A percentile compares a stretch with the other conserved stretches of the same genome.
Conservation (phyloP, 2,113 vertebrate genomes). For the Cichladusa arquata region DNA sequence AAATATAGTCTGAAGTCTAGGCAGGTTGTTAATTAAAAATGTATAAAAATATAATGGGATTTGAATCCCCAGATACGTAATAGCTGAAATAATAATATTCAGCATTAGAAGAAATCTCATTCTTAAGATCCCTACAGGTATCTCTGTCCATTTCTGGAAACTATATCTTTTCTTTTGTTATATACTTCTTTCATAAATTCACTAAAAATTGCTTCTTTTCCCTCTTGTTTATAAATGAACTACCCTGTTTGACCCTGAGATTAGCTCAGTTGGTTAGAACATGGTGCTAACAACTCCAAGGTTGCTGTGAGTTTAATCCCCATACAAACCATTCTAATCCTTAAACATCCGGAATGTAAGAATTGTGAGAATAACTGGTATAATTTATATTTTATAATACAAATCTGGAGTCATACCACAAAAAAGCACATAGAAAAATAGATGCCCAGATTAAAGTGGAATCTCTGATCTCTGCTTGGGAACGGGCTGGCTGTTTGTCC, state of each 20-base stretch:
- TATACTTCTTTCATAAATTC: not conserved
- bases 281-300: not conserved
- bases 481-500: rapidly evolving
- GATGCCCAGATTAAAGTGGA: not conserved
- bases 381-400: not conserved
- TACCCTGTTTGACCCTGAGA: not conserved
- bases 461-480: not conserved
- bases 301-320: not conserved
- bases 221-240: not conserved
- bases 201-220: not conserved
- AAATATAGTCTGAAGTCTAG: not conserved
- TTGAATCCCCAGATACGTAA: not conserved
- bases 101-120: not conserved
- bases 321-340: not conserved
- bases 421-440: not conserved
- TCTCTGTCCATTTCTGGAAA: not conserved
- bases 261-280: not conserved
- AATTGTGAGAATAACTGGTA: not conserved
- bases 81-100: not conserved
- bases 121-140: not conserved
- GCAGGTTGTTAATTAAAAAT: not conserved
- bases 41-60: not conserved
- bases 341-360: not conserved
- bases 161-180: not conserved
- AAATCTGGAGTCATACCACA: not conserved